Evolutionary conservation across 1,140 invertebrate species (phyloP).

Genomic region (Musca domestica): DNA sequence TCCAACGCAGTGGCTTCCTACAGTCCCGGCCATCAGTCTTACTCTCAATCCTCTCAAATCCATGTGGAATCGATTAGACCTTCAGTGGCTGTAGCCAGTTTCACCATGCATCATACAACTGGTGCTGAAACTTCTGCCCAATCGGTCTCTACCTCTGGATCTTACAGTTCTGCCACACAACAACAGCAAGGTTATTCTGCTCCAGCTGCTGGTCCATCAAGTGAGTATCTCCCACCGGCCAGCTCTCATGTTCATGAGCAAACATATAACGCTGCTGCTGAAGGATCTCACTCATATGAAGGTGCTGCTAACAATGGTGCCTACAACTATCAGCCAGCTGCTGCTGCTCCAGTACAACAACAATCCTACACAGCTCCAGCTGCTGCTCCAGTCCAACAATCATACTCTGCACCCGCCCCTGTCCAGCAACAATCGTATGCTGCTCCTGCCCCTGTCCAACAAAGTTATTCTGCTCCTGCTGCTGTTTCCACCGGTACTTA

Average conservation of each 20-base stretch:
- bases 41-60: not conserved
- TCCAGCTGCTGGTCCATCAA: not conserved
- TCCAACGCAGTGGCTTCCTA: not conserved
- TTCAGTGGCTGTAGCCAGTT: slow-evolving; percentile 23
- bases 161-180: not conserved
- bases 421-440: slow-evolving; percentile 12
- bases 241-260: not conserved
- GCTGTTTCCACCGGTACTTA: no score
- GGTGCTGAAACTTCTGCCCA: no score
- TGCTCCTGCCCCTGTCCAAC: not conserved
- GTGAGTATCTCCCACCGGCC: not conserved
- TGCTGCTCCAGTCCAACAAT: slow-evolving; percentile 18
- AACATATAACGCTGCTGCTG: not conserved
- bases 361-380: slow-evolving; percentile 7
- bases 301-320: not conserved
- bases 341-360: slow-evolving; percentile 12
- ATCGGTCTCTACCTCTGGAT: not conserved
- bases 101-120: not conserved
- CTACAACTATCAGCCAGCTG: slow-evolving; percentile 23
- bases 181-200: not conserved
- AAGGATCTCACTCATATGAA: not conserved
- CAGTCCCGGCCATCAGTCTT: slow-evolving; percentile 13
- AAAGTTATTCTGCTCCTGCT: slow-evolving; percentile 24
- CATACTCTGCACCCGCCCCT: slow-evolving; percentile 1
- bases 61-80: slow-evolving; percentile 16